Percentiles rank a stretch among this genome's conserved stretches.
Conservation (phyloP, 2,113 vertebrate genomes). For the Cavia porcellus region DNA sequence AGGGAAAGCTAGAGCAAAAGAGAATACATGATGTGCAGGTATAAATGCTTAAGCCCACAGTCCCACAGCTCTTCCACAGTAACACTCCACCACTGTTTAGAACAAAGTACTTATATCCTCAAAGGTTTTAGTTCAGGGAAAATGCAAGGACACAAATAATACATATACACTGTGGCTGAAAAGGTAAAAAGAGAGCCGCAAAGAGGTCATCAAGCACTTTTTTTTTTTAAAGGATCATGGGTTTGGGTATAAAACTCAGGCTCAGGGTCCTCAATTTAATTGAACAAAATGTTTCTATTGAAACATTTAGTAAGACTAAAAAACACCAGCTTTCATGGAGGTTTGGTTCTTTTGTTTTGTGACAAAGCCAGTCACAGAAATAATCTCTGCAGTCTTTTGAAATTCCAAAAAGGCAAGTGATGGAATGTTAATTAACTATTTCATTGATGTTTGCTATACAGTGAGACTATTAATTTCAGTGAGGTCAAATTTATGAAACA, state of each 20-base stretch:
- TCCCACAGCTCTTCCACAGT: not conserved
- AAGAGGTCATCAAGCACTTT: not conserved
- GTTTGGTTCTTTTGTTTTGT: constrained; percentile 55
- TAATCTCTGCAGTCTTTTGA: constrained; percentile 34
- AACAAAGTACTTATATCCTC: not conserved
- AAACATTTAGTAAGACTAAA: constrained; percentile 26
- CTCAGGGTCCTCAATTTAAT: not conserved
- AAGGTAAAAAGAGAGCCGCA: not conserved
- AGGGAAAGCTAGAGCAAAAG: not conserved
- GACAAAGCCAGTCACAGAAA: constrained; percentile 31
- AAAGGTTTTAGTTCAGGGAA: not conserved
- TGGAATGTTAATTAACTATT: constrained; percentile 69
- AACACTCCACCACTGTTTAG: not conserved
- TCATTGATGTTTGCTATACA: constrained; percentile 69
- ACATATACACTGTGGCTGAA: not conserved
- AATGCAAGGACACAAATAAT: not conserved
- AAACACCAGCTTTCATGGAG: not conserved
- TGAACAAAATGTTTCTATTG: not conserved
- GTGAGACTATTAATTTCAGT: constrained; percentile 59
- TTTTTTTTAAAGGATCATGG: not conserved
- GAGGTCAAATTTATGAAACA: constrained; percentile 74
- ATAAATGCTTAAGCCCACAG: not conserved
- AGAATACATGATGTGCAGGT: not conserved
- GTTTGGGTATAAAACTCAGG: constrained; percentile 41
- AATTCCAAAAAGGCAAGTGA: constrained; percentile 60